Evolutionary conservation across 1,140 invertebrate genomes (phyloP).

Genomic region (Sarcophaga bullata): DNA sequence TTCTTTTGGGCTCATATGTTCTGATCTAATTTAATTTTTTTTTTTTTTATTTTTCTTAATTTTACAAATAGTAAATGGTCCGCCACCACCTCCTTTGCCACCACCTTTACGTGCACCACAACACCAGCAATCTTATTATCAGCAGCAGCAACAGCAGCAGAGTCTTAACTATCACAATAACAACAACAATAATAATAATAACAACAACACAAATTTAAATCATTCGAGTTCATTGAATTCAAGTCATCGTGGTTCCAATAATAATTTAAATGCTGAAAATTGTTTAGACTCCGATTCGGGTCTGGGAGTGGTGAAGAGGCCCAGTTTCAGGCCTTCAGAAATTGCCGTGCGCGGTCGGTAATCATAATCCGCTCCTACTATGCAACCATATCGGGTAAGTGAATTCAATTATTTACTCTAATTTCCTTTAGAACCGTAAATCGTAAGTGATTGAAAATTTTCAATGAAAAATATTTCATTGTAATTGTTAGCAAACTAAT

Average conservation of each 20-base stretch:
- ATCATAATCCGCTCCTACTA: slow-evolving; percentile 65
- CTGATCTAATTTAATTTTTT: background rate
- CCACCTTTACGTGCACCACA: slow-evolving; percentile 66
- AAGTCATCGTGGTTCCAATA: slow-evolving; percentile 41
- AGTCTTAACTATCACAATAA: background rate
- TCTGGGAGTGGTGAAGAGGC: slow-evolving; percentile 71
- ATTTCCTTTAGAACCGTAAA: no score
- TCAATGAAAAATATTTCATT: no score
- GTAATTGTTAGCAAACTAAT: no score
- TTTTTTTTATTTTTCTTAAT: background rate
- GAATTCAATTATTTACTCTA: background rate
- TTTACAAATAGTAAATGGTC: slow-evolving; percentile 58
- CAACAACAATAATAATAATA: slow-evolving; percentile 1
- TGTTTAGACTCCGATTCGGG: slow-evolving; percentile 62
- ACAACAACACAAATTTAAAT: slow-evolving; percentile 2
- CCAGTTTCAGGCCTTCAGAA: slow-evolving; percentile 72
- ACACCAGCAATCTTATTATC: background rate
- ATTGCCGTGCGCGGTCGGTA: slow-evolving; percentile 68
- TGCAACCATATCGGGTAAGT: slow-evolving; percentile 65
- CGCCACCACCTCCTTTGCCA: slow-evolving; percentile 74
- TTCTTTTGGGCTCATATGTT: no score
- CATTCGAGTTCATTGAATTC: slow-evolving; percentile 26
- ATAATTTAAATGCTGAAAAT: slow-evolving; percentile 45
- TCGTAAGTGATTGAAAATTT: no score
- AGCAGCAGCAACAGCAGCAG: slow-evolving; percentile 22